Evolutionary conservation across 2,797 vertebrate species (phyloP), one percentile per base, ranked within the genome.

Genomic region (Syngnathus acus): DNA sequence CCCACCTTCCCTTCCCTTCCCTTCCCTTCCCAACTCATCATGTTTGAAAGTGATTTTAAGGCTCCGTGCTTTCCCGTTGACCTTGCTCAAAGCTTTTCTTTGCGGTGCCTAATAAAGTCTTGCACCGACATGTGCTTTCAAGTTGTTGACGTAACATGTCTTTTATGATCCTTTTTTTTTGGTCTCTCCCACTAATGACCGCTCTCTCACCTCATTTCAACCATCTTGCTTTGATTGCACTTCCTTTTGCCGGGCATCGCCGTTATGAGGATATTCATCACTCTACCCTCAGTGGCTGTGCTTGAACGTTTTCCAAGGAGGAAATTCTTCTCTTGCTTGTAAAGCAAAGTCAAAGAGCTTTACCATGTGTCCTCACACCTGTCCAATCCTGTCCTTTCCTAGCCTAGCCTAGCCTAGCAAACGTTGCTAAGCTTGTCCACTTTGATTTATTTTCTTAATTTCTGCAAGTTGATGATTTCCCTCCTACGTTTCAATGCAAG

Each of bases 241-340:
- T 84, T 82, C 69, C 76, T 81, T 65, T 57, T 67, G 68, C 57
- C 62, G 37, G 50, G 76, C 69, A 26, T 58, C 69, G 76, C 1
- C 68, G 78, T 82, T 75, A 74, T 65, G 72, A 76, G 70, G 68
- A 79, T 68, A 82, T 82, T 80, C 78, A 78, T 84, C 82, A 81
- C 72, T 72, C 59, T 59, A 37, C 42, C 74, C 61, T 76, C 59
- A 65, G 23, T 61, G 53, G 64, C 53, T 50, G 67, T 23, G 62
- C 72, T 77, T 80, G 69, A 61, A 77, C 68, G 64, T 74, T 74
- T 69, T 70, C 69, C 62, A 70, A 55, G 42, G 37, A 51, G 53
- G 59, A 70, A 72, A 62, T 50, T 38, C 59, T 68, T 72, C 45
- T 68, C 48, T 57, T 63, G 68, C 51, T 69, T 69, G n/a, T 53